A percentile compares a stretch with the other conserved stretches of the same genome.
phyloP scores from a whole-genome alignment of 2,113 vertebrate species.

The Petrocephalus zakoni region DNA sequence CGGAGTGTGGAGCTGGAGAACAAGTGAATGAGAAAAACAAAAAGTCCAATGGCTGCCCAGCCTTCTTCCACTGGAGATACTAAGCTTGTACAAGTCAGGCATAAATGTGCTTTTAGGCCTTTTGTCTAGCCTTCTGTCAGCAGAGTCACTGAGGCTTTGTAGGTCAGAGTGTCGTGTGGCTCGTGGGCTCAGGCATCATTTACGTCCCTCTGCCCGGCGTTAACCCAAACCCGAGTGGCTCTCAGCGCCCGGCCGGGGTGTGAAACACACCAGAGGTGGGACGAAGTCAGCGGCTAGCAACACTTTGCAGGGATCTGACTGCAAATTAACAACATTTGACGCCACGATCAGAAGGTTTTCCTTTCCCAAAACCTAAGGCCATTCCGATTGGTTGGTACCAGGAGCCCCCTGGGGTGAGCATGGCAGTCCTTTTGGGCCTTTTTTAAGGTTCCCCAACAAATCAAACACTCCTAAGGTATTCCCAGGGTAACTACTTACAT shows the following conservation, averaged over 20 bases:
- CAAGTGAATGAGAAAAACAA: neutral
- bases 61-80: neutral
- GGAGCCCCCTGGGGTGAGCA: neutral
- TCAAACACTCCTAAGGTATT: neutral
- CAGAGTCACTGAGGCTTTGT: neutral
- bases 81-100: neutral
- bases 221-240: neutral
- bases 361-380: neutral
- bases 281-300: neutral
- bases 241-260: neutral
- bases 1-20: neutral
- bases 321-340: neutral
- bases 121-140: neutral
- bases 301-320: neutral
- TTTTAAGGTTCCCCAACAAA: neutral
- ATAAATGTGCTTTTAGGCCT: neutral
- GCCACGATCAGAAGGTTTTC: neutral
- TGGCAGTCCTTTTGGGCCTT: neutral
- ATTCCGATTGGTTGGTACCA: neutral
- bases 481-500: neutral
- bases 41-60: neutral
- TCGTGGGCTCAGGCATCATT: neutral
- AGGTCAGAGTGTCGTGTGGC: neutral
- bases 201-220: neutral
- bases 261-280: too few relatives aligned